Evolutionary conservation across 1,140 invertebrate species (phyloP), one percentile per base, ranked within the genome.

Genomic region (Ctenoplectra terminalis): DNA sequence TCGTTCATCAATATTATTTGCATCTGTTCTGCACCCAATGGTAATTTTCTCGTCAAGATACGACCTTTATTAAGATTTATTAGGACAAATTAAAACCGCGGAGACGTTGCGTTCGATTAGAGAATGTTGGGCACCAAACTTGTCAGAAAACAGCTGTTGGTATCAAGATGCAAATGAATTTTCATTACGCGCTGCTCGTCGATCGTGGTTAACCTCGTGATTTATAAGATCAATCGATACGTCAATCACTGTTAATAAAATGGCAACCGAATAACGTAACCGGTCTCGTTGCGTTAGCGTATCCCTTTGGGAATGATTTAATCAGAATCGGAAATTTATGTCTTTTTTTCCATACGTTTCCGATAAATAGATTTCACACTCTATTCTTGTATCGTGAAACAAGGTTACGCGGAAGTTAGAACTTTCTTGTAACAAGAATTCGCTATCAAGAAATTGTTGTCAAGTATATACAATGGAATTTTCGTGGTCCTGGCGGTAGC

Each of bases 391-490:
- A 31, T 23, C 23, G 1, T 11, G 31, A 31, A 50, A 23, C 20
- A 13, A 26, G 48, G 52, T 70, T 50, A 52, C 11, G 6, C 31
- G 48, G 31, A 70, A 17, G 60, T 50, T 2, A 23, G 20, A 29
- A n/a, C 29, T n/a, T n/a, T 15, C 46, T 34, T 52, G 0, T 17
- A 6, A 52, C 13, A 37, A 17, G 50, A 71, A 71, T 71, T 29
- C 13, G 26, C 23, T 34, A n/a, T 26, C 31, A 46, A 56, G 40
- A n/a, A 56, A 15, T 78, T 34, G 50, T 43, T 70, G 46, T 73
- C n/a, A 63, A 50, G 34, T 46, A 73, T 63, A 46, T 31, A 9
- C 29, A 3, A n/a, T 8, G 34, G 48, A 67, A 67, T 77, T 85
- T 85, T 82, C 37, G 71, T 43, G 52, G 29, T 26, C 23, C 23